A percentile compares a stretch with the other conserved stretches of the same genome.
These are phyloP conservation scores for Apamea crenata DNA, from an alignment of 2,888 invertebrate species.

Conservation along the genomic window DNA sequence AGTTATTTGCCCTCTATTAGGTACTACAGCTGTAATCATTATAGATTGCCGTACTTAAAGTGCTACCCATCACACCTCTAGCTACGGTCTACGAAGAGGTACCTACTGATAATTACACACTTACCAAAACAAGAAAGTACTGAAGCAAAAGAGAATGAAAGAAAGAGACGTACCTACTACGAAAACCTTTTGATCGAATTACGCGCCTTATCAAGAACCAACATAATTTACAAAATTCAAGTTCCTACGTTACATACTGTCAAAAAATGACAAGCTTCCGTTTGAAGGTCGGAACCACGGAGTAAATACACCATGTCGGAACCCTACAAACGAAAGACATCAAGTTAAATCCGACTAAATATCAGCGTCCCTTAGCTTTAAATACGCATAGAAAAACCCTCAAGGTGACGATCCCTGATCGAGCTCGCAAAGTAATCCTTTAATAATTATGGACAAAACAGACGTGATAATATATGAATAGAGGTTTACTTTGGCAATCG, in stretches of 20 bases:
- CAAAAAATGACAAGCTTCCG: background rate
- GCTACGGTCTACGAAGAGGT: background rate
- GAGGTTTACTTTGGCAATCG: slow-evolving; percentile 1
- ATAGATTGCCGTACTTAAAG: background rate
- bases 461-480: slow-evolving; percentile 14
- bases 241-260: background rate
- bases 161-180: no score
- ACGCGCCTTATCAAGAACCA: background rate
- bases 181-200: background rate
- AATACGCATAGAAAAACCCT: slow-evolving; percentile 8
- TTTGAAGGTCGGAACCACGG: background rate
- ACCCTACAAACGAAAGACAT: background rate
- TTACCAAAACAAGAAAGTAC: background rate
- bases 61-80: background rate
- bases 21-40: background rate
- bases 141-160: background rate
- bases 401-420: slow-evolving; percentile 12
- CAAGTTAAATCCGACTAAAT: background rate
- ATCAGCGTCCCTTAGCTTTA: background rate
- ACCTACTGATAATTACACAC: background rate
- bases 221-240: background rate
- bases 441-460: slow-evolving; percentile 2
- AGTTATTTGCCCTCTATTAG: background rate
- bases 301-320: background rate
- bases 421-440: background rate